These are phyloP conservation scores for Haplotaxodon microlepis DNA, from an alignment of 2,113 vertebrate species.

Conservation along the genomic window DNA sequence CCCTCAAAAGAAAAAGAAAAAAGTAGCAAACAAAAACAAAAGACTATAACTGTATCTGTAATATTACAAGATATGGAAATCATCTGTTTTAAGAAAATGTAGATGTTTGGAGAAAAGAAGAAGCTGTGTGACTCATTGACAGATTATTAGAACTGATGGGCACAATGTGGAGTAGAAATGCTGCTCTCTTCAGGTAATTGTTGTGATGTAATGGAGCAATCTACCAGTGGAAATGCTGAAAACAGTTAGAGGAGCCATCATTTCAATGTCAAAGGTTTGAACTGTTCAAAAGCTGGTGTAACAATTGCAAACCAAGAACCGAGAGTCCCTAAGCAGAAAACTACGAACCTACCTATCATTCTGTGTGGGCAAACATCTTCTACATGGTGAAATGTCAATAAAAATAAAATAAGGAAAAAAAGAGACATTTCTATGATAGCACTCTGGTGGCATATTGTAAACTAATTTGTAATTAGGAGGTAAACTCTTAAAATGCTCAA, in stretches of 20 bases:
- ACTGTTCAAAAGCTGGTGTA: neutral
- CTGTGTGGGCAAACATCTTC: neutral
- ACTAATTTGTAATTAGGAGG: neutral
- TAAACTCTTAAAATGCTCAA: constrained; percentile 1
- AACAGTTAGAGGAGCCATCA: neutral
- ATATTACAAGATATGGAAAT: neutral
- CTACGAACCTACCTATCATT: neutral
- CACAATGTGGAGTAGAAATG: rapidly evolving
- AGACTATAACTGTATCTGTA: neutral
- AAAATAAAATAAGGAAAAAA: neutral
- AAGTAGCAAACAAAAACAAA: neutral
- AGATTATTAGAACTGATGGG: neutral
- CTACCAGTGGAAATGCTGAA: neutral
- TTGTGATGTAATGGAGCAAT: neutral
- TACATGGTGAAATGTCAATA: neutral
- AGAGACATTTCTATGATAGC: neutral
- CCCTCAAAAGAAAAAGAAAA: neutral
- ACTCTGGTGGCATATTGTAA: neutral
- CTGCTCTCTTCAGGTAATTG: neutral
- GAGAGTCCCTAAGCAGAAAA: neutral
- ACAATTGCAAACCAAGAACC: neutral
- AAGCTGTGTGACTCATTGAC: neutral
- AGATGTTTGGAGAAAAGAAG: neutral
- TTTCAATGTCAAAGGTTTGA: neutral
- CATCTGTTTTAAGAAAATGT: neutral